A percentile compares a stretch with the other conserved stretches of the same genome.
Conservation (phyloP, 2,113 vertebrate species). For the Calonectris borealis region DNA sequence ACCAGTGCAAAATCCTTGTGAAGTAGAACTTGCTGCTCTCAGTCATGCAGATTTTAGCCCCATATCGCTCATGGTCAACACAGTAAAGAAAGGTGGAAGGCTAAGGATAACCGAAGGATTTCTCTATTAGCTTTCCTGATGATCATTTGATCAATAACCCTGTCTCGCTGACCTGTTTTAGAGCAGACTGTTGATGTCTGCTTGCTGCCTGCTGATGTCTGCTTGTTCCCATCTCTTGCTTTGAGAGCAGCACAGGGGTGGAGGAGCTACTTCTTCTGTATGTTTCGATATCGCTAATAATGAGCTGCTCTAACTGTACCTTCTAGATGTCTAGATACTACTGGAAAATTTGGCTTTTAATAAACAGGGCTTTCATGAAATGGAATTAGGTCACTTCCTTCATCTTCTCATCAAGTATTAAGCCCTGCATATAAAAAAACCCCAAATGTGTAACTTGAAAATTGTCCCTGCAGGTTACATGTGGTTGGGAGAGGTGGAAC, state of each 20-base stretch:
- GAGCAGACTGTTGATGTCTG: background rate
- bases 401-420: background rate
- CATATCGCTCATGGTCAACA: accelerated
- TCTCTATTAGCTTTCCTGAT: background rate
- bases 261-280: background rate
- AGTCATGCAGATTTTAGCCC: background rate
- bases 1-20: accelerated
- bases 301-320: background rate
- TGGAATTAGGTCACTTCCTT: background rate
- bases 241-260: background rate
- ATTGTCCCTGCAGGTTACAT: background rate
- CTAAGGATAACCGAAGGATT: background rate
- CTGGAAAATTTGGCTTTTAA: background rate
- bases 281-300: background rate
- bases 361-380: background rate
- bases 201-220: background rate
- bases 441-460: background rate
- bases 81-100: background rate
- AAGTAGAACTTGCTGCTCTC: background rate
- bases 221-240: background rate
- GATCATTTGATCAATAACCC: background rate
- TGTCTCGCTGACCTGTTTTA: background rate
- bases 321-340: background rate
- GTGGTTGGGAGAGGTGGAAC: background rate
- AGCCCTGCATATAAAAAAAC: background rate